A percentile compares a stretch with the other conserved stretches of the same genome.
Conservation (phyloP, 2,113 vertebrate species). For the Smithornis capensis region DNA sequence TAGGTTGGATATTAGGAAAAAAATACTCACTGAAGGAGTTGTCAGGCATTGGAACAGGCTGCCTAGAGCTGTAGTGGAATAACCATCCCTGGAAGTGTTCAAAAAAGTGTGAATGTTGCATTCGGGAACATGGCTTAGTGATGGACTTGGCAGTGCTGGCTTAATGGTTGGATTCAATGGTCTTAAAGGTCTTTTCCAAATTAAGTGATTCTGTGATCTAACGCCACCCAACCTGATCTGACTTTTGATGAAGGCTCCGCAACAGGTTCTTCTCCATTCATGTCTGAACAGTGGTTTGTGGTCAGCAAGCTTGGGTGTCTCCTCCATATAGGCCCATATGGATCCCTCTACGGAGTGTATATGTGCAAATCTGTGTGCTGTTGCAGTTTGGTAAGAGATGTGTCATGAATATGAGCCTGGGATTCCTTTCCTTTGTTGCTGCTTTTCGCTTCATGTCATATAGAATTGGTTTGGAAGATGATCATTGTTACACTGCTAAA, state of each 20-base stretch:
- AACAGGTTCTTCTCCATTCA: fast-evolving
- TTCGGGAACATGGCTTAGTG: neutral
- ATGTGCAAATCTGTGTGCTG: neutral
- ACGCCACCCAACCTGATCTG: neutral
- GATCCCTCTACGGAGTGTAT: neutral
- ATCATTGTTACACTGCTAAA: neutral
- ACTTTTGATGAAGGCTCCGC: neutral
- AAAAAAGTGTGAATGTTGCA: fast-evolving
- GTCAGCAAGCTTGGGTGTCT: neutral
- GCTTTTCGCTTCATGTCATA: neutral
- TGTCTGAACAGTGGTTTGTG: fast-evolving
- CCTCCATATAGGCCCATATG: neutral
- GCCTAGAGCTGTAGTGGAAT: neutral
- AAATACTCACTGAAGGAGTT: neutral
- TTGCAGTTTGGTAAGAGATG: neutral
- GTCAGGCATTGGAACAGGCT: neutral
- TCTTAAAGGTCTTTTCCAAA: neutral
- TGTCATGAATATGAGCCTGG: neutral
- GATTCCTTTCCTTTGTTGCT: neutral
- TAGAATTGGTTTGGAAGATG: neutral
- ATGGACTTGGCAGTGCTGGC: neutral
- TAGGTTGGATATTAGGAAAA: neutral
- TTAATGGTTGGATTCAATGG: neutral
- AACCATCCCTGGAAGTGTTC: neutral
- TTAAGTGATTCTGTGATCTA: neutral